These are phyloP conservation scores for Alentia gelatinosa DNA, from an alignment of 2,888 invertebrate genomes.

Conservation along the genomic window DNA sequence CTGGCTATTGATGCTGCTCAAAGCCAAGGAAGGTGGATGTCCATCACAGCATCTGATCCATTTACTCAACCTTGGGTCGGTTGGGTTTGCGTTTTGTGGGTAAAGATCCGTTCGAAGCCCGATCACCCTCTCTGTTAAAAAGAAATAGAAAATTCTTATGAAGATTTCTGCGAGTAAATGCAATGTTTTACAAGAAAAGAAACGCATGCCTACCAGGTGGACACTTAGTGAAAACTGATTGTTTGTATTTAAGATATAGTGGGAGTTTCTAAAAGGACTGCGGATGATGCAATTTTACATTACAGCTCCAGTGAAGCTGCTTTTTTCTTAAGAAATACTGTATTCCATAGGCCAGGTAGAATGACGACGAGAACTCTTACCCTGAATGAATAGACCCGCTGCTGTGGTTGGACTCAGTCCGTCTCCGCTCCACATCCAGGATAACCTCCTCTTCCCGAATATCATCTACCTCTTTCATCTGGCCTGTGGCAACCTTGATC, in stretches of 20 bases:
- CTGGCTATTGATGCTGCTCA: neutral
- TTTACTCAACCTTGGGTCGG: conserved; percentile 33
- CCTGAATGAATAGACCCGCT: neutral
- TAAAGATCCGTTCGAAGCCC: neutral
- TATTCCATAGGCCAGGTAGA: no score
- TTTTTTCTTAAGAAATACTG: no score
- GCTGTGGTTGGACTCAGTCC: neutral
- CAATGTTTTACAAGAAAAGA: neutral
- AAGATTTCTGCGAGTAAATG: neutral
- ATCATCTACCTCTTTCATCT: conserved; percentile 78
- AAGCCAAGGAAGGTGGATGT: neutral
- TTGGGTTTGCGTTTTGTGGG: conserved; percentile 9
- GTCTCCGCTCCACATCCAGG: conserved; percentile 56
- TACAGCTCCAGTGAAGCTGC: neutral
- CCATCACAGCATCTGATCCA: neutral
- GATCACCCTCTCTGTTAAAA: neutral
- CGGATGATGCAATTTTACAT: neutral
- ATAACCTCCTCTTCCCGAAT: conserved; percentile 75
- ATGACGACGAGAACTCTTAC: neutral
- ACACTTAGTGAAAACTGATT: no score
- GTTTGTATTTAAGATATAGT: neutral
- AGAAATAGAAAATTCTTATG: neutral
- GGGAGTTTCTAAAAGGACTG: neutral
- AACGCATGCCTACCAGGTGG: neutral
- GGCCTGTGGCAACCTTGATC: conserved; percentile 77